A percentile compares a stretch with the other conserved stretches of the same genome.
Conservation (phyloP, 2,888 invertebrate species). For the Eremobia ochroleuca region DNA sequence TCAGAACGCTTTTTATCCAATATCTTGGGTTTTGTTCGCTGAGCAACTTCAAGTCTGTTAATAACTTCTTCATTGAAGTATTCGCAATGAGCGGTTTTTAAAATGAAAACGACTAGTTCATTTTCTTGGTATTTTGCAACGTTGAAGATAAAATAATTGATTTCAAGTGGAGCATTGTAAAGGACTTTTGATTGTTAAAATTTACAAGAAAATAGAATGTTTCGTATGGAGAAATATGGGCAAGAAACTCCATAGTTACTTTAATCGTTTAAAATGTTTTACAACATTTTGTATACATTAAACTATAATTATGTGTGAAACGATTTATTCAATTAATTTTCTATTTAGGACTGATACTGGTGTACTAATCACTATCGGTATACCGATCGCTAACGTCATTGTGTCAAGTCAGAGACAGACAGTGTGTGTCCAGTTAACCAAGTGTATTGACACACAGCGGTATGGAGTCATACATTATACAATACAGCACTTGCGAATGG, state of each 20-base stretch:
- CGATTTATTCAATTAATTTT: background rate
- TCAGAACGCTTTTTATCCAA: constrained; percentile 59
- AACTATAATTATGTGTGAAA: background rate
- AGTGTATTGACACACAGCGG: constrained; percentile 54
- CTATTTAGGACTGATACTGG: background rate
- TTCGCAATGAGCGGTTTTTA: constrained; percentile 6
- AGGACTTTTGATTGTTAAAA: background rate
- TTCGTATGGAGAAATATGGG: background rate
- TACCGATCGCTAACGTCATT: constrained; percentile 16
- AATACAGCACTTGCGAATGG: constrained; percentile 58
- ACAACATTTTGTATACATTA: background rate
- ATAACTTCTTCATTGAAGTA: constrained; percentile 50
- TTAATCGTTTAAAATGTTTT: background rate
- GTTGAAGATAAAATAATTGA: background rate
- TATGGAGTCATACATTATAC: constrained; percentile 56
- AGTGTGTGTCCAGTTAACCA: constrained; percentile 50
- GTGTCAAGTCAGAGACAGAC: constrained; percentile 3
- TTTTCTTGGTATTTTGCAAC: constrained; percentile 2
- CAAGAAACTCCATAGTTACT: background rate
- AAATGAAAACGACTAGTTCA: constrained; percentile 9
- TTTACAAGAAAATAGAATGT: background rate
- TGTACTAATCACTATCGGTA: background rate
- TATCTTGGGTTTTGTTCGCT: constrained; percentile 53
- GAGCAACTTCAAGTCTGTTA: constrained; percentile 51
- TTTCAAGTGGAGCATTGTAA: too few species aligned